Evolutionary conservation across 2,113 vertebrate species (phyloP).

Genomic region (Chrysemys picta): DNA sequence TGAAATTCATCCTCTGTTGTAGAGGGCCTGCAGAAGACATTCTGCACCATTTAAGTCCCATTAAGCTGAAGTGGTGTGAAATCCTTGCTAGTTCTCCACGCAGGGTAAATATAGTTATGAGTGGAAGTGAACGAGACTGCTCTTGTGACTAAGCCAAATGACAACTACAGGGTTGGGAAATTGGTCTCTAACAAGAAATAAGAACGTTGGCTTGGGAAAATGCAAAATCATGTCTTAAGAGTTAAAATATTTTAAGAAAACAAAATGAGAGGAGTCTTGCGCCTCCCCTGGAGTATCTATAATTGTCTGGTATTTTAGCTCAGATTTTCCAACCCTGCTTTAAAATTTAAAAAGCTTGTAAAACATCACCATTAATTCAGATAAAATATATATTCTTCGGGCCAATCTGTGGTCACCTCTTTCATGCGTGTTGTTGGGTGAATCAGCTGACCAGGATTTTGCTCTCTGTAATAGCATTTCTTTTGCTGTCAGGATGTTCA

Average conservation of each 20-base stretch:
- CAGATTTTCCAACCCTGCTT: neutral
- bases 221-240: neutral
- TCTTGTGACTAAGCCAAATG: neutral
- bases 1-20: neutral
- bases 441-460: neutral
- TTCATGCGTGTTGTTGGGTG: neutral
- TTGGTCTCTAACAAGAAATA: neutral
- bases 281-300: neutral
- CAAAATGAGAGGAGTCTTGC: neutral
- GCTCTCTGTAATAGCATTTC: neutral
- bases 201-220: neutral
- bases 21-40: neutral
- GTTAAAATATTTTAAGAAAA: neutral
- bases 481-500: neutral
- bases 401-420: neutral
- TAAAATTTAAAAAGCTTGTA: neutral
- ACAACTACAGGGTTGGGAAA: neutral
- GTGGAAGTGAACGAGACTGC: neutral
- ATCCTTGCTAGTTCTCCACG: neutral
- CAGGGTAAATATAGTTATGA: fast-evolving
- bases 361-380: neutral
- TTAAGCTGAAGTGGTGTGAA: neutral
- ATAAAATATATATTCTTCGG: neutral
- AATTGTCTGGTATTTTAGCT: neutral
- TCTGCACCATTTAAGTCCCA: neutral